Base-by-base conservation (phyloP, 2,888 invertebrate species). In the Heliothis peltigera region DNA sequence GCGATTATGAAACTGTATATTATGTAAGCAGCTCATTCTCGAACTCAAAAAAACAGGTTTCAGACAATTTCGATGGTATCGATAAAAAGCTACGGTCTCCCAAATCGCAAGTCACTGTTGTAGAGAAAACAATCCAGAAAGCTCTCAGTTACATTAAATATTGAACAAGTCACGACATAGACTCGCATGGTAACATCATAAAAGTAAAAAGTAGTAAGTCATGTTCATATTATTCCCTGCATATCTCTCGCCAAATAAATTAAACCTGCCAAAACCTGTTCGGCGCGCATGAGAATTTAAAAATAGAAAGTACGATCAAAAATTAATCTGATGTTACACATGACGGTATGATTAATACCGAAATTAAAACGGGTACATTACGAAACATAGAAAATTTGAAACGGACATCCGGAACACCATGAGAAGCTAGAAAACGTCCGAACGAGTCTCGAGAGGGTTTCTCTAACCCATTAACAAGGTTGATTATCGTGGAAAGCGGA, bases 381-480 rank as follows among this genome's bases (percentile, higher is more conserved):
- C 64, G 76, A 80, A 75, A 77, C 58, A 61, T 66, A 77, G 71
- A 79, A 81, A 82, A 83, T 76, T 77, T 62, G 61, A 68, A 82
- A 80, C 87, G 88, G 86, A 89, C 74, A 85, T 90, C 89, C 89
- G 88, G 70, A 84, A 80, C 59, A 71, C 75, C 76, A 80, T 70
- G 90, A 91, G 90, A 85, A 72, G 75, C 87, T 89, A 92, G 91
- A 92, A 91, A 91, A 89, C 88, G 75, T 79, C 62, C 75, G 84
- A 87, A 89, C 90, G 82, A 86, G 89, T 90, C 84, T 84, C 19
- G 17, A 77, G 83, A 86, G 85, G 89, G 89, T 93, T 93, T 93
- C 93, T 92, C 93, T 91, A 89, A 89, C 90, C 91, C 89, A 91
- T 93, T 92, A 93, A 94, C 88, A 87, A 91, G 90, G 70, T 77